Base-by-base conservation (phyloP, 53 echinoderm and acorn worm species). In the Crossaster papposus region DNA sequence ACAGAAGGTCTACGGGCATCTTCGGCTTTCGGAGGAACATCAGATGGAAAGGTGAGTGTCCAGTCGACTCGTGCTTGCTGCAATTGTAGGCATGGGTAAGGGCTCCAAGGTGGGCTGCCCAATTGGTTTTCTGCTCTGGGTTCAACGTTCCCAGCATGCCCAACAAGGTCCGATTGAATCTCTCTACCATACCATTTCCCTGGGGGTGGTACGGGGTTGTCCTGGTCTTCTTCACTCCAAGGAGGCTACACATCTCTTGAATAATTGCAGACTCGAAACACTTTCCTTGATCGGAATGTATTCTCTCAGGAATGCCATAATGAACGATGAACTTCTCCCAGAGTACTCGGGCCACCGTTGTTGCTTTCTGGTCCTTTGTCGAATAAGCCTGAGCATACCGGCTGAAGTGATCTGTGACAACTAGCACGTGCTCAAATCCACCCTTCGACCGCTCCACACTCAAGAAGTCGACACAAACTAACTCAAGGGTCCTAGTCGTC, bases 391-490 rank as follows among this genome's bases (percentile, higher is more conserved):
- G 68, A 4, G 89, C 74, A 33, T 30, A 85, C 15, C 92, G 70
- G 10, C 85, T 72, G 72, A 79, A 92, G 35, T 89, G 92, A 28
- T 92, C 92, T 9, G 92, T 92, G 0, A 92, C 72, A 0, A 92
- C 92, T 64, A 92, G 54, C 0, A 92, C 32, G 24, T 89, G 34
- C 44, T 92, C 90, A 54, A 23, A 79, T 0, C 85, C 90, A 10
- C 89, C 89, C 13, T 36, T 17, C 4, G 89, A 78, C 1, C 70
- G 26, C 63, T 92, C 92, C 13, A 92, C 33, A 11, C 54, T 36
- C 4, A 92, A 37, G 70, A 92, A 92, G 52, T 92, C 92, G 7
- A 92, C 71, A 64, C 92, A 92, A 12, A 92, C 82, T 4, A 92
- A 55, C 30, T 92, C 86, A 3, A 88, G 30, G 0, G 78, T 79